Evolutionary conservation across 2,113 vertebrate species (phyloP).

Genomic region (Dicerorhinus sumatrensis): DNA sequence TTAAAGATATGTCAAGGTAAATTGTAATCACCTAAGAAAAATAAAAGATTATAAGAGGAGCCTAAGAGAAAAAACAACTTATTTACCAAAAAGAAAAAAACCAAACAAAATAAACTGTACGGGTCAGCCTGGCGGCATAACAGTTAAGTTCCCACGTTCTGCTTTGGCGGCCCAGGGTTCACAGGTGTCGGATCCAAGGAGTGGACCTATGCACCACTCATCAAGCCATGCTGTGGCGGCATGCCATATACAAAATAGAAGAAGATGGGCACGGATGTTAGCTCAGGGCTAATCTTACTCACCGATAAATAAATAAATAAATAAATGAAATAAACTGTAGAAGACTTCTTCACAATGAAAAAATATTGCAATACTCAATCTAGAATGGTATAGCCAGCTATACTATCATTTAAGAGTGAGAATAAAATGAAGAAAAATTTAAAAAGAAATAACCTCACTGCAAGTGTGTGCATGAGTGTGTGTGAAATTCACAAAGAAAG

Average conservation of each 20-base stretch:
- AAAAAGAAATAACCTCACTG: not conserved
- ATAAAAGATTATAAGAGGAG: not conserved
- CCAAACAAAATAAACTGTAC: too few relatives aligned
- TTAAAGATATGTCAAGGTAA: not conserved
- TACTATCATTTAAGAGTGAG: not conserved
- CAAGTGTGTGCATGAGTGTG: not conserved
- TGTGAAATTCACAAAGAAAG: not conserved
- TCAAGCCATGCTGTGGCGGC: too few relatives aligned
- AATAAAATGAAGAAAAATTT: not conserved
- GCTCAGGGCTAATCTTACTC: too few relatives aligned
- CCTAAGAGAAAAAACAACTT: not conserved
- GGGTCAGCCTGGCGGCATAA: too few relatives aligned
- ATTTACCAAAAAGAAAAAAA: not conserved
- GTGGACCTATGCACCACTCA: too few relatives aligned
- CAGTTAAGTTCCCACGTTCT: too few relatives aligned
- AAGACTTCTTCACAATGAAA: not conserved
- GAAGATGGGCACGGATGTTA: too few relatives aligned
- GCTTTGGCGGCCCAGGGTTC: too few relatives aligned
- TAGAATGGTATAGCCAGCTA: not conserved
- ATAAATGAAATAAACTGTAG: not conserved
- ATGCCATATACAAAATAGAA: too few relatives aligned
- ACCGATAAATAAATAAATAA: too few relatives aligned
- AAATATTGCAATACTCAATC: not conserved
- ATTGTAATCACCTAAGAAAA: not conserved
- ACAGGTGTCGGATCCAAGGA: too few relatives aligned